phyloP scores from a whole-genome alignment of 2,113 vertebrate species.

The Myxocyprinus asiaticus region DNA sequence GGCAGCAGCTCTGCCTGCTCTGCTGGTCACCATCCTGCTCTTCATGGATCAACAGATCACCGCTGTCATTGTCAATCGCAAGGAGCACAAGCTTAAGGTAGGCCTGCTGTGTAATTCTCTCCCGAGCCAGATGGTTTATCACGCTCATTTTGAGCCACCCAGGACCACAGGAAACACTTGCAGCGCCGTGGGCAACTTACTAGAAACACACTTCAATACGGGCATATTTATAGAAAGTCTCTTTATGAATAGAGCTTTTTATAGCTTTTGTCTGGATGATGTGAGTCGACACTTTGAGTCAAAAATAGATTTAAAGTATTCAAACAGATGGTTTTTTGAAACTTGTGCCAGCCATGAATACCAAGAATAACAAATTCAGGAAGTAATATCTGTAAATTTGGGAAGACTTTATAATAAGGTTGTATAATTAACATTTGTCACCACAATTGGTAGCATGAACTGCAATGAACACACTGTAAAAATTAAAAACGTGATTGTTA shows the following conservation, averaged over 20 bases:
- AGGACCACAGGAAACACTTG: conserved; percentile 42
- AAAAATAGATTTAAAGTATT: background rate
- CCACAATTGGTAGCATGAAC: no score
- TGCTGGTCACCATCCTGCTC: conserved; percentile 95
- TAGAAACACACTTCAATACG: background rate
- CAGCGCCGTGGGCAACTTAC: background rate
- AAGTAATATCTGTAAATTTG: background rate
- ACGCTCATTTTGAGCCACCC: conserved; percentile 20
- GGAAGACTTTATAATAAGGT: no score
- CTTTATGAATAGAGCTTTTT: background rate
- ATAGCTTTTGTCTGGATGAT: conserved; percentile 19
- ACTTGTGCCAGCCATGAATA: background rate
- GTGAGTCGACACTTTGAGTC: conserved; percentile 9
- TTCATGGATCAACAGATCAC: conserved; percentile 99
- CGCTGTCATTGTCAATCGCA: conserved; percentile 96
- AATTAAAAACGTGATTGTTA: no score
- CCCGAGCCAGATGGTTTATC: conserved; percentile 31
- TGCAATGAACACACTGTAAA: no score
- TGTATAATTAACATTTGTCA: no score
- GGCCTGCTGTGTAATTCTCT: conserved; percentile 68
- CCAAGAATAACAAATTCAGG: background rate
- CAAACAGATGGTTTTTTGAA: conserved; percentile 3
- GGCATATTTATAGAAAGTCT: conserved; percentile 29
- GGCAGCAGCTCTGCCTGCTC: conserved; percentile 86
- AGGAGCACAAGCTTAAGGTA: conserved; percentile 97